Evolutionary conservation across 2,888 invertebrate genomes (phyloP).

Genomic region (Acanthosepion lycidas): DNA sequence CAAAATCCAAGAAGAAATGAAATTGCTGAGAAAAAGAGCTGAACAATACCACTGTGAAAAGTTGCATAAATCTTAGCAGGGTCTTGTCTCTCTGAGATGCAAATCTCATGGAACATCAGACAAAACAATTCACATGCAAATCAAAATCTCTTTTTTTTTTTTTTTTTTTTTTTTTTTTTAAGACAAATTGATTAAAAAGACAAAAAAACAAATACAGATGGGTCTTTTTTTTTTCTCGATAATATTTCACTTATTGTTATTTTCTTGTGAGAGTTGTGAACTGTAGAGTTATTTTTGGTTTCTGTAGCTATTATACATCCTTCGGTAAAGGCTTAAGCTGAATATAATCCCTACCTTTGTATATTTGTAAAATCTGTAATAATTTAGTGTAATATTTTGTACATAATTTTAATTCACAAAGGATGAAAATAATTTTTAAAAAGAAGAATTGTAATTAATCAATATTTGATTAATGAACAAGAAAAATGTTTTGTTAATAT

Average conservation of each 20-base stretch:
- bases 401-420: no score
- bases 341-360: no score
- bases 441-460: no score
- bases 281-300: no score
- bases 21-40: conserved; percentile 56
- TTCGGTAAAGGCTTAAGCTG: no score
- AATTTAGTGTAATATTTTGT: no score
- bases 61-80: conserved; percentile 4
- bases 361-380: no score
- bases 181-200: background rate
- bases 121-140: background rate
- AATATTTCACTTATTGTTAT: background rate
- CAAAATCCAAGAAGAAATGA: conserved; percentile 63
- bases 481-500: no score
- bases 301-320: no score
- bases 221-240: background rate
- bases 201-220: background rate
- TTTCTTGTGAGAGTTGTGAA: background rate
- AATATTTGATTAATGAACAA: no score
- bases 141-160: background rate
- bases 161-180: background rate
- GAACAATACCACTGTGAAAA: conserved; percentile 56
- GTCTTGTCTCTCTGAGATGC: background rate
- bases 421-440: no score
- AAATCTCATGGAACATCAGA: background rate